Conservation (phyloP, 2,888 invertebrate species). For the Elmis aenea region DNA sequence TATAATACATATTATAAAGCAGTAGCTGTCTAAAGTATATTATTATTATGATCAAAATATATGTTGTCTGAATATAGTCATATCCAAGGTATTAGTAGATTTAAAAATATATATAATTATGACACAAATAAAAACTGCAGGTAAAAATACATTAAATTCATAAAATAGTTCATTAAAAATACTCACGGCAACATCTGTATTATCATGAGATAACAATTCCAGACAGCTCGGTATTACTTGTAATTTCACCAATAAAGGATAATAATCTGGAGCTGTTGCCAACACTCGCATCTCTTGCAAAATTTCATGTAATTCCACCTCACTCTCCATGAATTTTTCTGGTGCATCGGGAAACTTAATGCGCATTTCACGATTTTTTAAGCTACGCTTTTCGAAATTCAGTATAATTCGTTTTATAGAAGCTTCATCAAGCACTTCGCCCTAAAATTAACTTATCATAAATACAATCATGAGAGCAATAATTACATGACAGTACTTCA, state of each 20-base stretch:
- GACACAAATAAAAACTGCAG: too few relatives aligned
- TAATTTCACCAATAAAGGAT: slow-evolving; percentile 83
- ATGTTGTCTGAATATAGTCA: too few relatives aligned
- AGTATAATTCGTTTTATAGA: slow-evolving; percentile 83
- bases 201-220: slow-evolving; percentile 91
- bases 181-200: slow-evolving; percentile 72
- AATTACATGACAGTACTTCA: slow-evolving; percentile 51
- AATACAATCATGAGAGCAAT: not conserved
- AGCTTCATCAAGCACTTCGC: slow-evolving; percentile 83
- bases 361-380: slow-evolving; percentile 95
- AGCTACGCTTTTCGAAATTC: slow-evolving; percentile 88
- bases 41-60: too few relatives aligned
- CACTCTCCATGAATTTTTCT: slow-evolving; percentile 98
- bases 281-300: slow-evolving; percentile 88
- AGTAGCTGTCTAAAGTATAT: too few relatives aligned
- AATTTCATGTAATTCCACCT: slow-evolving; percentile 68
- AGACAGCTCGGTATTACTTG: slow-evolving; percentile 87
- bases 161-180: too few relatives aligned
- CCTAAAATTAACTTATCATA: slow-evolving; percentile 47
- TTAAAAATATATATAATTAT: too few relatives aligned
- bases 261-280: slow-evolving; percentile 93
- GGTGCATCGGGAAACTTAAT: slow-evolving; percentile 97
- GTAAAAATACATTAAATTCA: too few relatives aligned
- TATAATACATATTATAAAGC: too few relatives aligned
- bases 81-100: too few relatives aligned